phyloP scores from a whole-genome alignment of 2,888 invertebrate genomes.

The Balanococcus diminutus region DNA sequence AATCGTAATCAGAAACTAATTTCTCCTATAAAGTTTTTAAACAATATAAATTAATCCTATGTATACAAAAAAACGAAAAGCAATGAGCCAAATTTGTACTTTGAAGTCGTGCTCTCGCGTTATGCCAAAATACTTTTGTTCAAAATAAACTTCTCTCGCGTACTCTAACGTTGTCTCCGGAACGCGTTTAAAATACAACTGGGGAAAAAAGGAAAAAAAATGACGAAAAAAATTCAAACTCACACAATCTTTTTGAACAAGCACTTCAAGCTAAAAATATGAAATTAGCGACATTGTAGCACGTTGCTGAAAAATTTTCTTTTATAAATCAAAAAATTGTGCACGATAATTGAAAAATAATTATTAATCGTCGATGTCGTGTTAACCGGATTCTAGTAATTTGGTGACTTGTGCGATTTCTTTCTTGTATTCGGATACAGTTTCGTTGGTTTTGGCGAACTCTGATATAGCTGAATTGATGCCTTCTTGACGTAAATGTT shows the following conservation, averaged over 20 bases:
- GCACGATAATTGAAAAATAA: constrained; percentile 45
- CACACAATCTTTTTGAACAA: constrained; percentile 32
- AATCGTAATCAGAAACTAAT: constrained; percentile 35
- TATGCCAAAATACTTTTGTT: neutral
- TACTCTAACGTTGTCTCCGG: neutral
- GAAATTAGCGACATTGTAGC: constrained; percentile 52
- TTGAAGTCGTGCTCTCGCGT: neutral
- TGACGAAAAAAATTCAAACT: constrained; percentile 24
- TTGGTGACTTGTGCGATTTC: constrained; percentile 46
- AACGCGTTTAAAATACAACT: constrained; percentile 4
- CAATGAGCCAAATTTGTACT: constrained; percentile 32
- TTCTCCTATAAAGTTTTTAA: constrained; percentile 13
- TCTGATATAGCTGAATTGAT: neutral
- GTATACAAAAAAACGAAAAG: constrained; percentile 17
- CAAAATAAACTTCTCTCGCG: neutral
- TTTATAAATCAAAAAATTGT: constrained; percentile 40
- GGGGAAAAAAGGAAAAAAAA: constrained; percentile 9
- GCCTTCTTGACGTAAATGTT: constrained; percentile 33
- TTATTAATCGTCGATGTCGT: neutral
- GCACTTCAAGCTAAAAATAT: constrained; percentile 46
- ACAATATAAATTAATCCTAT: constrained; percentile 8
- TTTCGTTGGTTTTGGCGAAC: constrained; percentile 16
- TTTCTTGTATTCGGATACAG: neutral
- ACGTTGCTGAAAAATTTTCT: constrained; percentile 35
- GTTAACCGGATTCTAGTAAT: constrained; percentile 51